A percentile compares a stretch with the other conserved stretches of the same genome.
These are phyloP conservation scores for Diadumene lineata DNA, from an alignment of 92 coral and sea anemone species.

Conservation along the genomic window DNA sequence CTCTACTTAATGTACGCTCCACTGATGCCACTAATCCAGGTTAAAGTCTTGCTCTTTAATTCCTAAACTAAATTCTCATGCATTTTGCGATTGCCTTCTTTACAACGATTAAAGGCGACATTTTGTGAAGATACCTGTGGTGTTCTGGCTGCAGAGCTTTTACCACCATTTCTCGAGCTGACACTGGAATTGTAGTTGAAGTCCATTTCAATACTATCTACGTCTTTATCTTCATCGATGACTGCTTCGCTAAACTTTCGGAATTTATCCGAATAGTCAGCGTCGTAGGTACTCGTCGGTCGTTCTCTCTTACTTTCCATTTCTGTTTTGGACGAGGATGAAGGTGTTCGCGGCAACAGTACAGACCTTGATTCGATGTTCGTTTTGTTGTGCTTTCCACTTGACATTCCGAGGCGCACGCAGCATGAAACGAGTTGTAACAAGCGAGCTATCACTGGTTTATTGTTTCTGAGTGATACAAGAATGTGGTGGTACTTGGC, in stretches of 20 bases:
- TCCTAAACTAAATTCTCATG: no score
- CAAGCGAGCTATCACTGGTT: no score
- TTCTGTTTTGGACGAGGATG: constrained; percentile 5
- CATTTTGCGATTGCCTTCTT: background rate
- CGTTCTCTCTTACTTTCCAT: constrained; percentile 11
- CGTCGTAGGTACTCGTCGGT: background rate
- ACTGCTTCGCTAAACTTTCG: constrained; percentile 18
- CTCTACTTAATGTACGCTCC: no score
- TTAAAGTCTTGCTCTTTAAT: background rate
- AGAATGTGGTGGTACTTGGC: background rate
- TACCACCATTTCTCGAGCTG: constrained; percentile 10
- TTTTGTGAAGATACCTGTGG: no score
- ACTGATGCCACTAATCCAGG: background rate
- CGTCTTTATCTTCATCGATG: background rate
- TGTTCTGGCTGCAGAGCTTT: constrained; percentile 2
- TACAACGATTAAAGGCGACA: no score
- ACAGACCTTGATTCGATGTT: constrained; percentile 22
- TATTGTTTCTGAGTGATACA: background rate
- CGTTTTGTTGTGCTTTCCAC: background rate
- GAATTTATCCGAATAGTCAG: constrained; percentile 24
- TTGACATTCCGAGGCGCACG: constrained; percentile 17
- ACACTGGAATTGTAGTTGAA: constrained; percentile 30
- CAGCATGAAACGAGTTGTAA: background rate
- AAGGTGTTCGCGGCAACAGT: constrained; percentile 3
- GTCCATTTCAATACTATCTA: constrained; percentile 27